Evolutionary conservation across 2,888 invertebrate genomes (phyloP), one percentile per base, ranked within the genome.

Genomic region (Tachystola acroxantha): DNA sequence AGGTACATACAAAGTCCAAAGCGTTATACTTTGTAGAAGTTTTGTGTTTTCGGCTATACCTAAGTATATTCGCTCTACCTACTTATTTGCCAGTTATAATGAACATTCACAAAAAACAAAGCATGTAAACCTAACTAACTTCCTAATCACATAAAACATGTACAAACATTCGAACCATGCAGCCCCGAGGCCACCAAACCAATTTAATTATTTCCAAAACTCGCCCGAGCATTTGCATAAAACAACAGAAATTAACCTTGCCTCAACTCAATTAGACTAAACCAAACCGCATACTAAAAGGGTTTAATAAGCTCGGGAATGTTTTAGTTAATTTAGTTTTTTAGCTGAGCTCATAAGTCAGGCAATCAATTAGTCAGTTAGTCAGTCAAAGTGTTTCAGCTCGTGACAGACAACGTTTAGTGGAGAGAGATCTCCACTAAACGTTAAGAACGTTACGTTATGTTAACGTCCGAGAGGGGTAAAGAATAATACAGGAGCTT

Each of bases 121-220:
- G 41, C 36, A 42, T 34, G 39, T 37, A 16, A 39, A 24, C 24
- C 16, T 16, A 22, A 9, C 20, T 20, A 3, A 71, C 69, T 70
- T 74, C 72, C 78, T 80, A 76, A 80, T 74, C 68, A 73, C 70
- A 76, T 75, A 75, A 70, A 74, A 63, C 71, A 71, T 72, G 61
- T 61, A 70, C 71, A 65, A 66, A 71, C 72, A 61, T 68, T 54
- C 64, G 43, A 64, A 57, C 63, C 57, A 64, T 64, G 58, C 59
- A 45, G 44, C 68, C 81, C 74, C 46, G 58, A 50, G 79, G 80
- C 72, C 50, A 63, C 46, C 50, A 60, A 68, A 74, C 65, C 68
- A 75, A 78, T 80, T 84, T 85, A 85, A 85, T 86, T 84, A 84
- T 76, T 79, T 71, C 63, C 66, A 59, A 69, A 71, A 61, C 73